Evolutionary conservation across 2,888 invertebrate genomes (phyloP).

Genomic region (Scrobipalpa atriplicella): DNA sequence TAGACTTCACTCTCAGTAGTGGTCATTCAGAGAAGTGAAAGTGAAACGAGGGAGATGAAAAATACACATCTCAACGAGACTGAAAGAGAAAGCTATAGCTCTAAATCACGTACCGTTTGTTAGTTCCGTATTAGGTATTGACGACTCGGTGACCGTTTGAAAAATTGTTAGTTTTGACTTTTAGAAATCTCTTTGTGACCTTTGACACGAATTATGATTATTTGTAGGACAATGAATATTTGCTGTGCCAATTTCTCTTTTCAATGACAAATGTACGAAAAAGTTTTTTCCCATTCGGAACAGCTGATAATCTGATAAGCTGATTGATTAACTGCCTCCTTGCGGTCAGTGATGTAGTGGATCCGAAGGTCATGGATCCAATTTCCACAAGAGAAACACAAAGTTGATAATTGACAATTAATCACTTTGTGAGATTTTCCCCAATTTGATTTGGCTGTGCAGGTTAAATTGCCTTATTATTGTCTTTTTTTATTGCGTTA

Average conservation of each 20-base stretch:
- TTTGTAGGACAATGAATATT: neutral
- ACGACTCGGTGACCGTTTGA: conserved; percentile 16
- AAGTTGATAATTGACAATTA: no score
- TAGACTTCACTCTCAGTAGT: conserved; percentile 35
- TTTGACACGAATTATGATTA: conserved; percentile 8
- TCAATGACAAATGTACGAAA: neutral
- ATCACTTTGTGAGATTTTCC: no score
- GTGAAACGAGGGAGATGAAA: conserved; percentile 40
- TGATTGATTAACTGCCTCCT: no score
- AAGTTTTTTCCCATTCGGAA: neutral
- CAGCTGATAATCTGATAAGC: no score
- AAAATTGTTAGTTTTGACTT: conserved; percentile 13
- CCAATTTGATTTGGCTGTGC: no score
- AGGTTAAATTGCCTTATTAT: no score
- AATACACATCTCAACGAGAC: conserved; percentile 36
- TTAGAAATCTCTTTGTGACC: conserved; percentile 8
- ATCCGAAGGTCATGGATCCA: no score
- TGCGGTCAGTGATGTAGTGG: no score
- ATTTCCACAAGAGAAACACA: no score
- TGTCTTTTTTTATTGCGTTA: no score
- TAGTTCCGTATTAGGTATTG: conserved; percentile 47
- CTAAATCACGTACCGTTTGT: conserved; percentile 57
- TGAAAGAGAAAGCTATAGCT: conserved; percentile 40
- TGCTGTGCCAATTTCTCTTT: no score
- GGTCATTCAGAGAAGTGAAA: conserved; percentile 41